Percentiles rank a stretch among this genome's conserved stretches.
These are phyloP conservation scores for Brassicogethes aeneus DNA, from an alignment of 2,888 invertebrate genomes.

Conservation along the genomic window DNA sequence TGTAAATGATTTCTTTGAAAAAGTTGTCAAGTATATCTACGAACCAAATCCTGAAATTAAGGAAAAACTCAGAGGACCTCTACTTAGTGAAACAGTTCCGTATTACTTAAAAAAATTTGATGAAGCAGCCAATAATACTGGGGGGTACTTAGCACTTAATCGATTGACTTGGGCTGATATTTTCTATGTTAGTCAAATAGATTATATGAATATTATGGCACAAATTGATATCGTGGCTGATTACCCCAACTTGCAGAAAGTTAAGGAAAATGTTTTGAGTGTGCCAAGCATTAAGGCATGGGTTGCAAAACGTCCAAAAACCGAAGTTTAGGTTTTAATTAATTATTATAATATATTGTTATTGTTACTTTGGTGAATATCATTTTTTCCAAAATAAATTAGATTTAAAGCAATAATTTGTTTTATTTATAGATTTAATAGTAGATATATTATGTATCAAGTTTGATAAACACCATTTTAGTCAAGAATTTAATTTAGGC, in stretches of 20 bases:
- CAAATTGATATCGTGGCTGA: constrained; percentile 44
- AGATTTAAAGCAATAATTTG: too few species aligned
- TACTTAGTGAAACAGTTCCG: background rate
- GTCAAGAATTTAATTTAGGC: too few species aligned
- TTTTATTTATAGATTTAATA: too few species aligned
- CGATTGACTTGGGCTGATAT: constrained; percentile 64
- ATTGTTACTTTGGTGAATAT: too few species aligned
- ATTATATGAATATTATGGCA: constrained; percentile 51
- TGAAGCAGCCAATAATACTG: too few species aligned
- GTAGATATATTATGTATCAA: too few species aligned
- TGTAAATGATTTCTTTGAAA: too few species aligned
- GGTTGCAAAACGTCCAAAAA: constrained; percentile 51
- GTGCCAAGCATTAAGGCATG: constrained; percentile 54
- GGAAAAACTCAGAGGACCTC: background rate
- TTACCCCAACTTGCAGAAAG: constrained; percentile 47
- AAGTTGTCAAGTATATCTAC: constrained; percentile 44
- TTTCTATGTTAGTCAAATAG: constrained; percentile 49
- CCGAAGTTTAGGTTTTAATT: background rate
- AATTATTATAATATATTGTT: too few species aligned
- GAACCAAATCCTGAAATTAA: constrained; percentile 39
- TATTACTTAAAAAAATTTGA: background rate
- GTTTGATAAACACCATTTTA: too few species aligned
- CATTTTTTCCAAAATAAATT: too few species aligned
- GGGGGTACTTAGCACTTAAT: too few species aligned
- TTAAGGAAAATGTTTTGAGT: constrained; percentile 47